phyloP scores from a whole-genome alignment of 2,797 vertebrate species.

The Nannoperca obscura region DNA sequence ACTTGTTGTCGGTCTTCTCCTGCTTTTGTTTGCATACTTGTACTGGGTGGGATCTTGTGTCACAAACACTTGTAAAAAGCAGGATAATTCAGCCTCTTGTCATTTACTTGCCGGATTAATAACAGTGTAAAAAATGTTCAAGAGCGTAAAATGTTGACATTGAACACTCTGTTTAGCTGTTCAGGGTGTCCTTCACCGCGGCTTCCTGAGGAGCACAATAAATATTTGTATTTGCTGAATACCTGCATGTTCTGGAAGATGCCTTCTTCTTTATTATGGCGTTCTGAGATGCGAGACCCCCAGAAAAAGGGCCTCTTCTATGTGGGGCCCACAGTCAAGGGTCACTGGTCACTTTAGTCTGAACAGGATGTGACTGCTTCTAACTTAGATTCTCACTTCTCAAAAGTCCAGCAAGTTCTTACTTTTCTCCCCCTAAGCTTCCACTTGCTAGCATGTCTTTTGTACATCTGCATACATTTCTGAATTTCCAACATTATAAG shows the following conservation, averaged over 20 bases:
- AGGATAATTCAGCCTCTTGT: constrained; percentile 17
- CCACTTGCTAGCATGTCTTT: neutral
- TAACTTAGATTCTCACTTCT: constrained; percentile 3
- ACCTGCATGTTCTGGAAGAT: constrained; percentile 54
- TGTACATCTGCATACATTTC: neutral
- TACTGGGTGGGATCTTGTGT: constrained; percentile 36
- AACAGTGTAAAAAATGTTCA: constrained; percentile 27
- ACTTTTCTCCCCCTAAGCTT: neutral
- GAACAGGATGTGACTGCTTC: constrained; percentile 51
- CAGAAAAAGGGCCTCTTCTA: constrained; percentile 39
- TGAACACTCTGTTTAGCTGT: constrained; percentile 53
- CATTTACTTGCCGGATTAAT: constrained; percentile 33
- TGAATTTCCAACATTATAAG: neutral
- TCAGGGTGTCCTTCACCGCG: constrained; percentile 33
- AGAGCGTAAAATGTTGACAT: constrained; percentile 53
- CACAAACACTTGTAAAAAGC: constrained; percentile 50
- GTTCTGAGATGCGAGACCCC: constrained; percentile 12
- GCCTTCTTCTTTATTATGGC: constrained; percentile 10
- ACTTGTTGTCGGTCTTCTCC: neutral
- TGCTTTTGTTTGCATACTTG: constrained; percentile 48
- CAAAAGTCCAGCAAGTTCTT: neutral
- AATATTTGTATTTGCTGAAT: constrained; percentile 75
- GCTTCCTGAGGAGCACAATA: constrained; percentile 58
- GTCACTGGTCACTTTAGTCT: constrained; percentile 59
- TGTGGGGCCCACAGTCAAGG: constrained; percentile 31